Percentiles rank a stretch among this genome's conserved stretches.
These are phyloP conservation scores for Xenentodon cancila DNA, from an alignment of 2,797 vertebrate species.

Conservation along the genomic window DNA sequence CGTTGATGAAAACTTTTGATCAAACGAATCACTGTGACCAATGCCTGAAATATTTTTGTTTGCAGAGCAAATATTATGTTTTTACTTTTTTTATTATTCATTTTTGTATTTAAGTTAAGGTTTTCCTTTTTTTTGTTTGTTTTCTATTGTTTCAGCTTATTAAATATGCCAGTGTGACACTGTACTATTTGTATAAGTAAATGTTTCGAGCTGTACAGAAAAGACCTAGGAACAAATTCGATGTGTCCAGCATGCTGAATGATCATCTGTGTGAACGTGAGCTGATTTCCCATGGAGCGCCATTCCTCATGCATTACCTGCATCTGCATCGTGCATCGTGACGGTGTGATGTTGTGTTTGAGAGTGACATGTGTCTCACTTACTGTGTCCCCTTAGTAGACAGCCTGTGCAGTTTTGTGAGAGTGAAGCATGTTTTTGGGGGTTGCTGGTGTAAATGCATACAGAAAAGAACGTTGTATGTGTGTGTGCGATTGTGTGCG, in stretches of 20 bases:
- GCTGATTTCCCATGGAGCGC: conserved; percentile 74
- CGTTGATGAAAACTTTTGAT: conserved; percentile 86
- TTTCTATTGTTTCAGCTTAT: conserved; percentile 72
- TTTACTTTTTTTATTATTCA: conserved; percentile 76
- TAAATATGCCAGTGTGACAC: conserved; percentile 82
- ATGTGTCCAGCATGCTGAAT: conserved; percentile 92
- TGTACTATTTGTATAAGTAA: conserved; percentile 87
- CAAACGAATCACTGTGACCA: conserved; percentile 98
- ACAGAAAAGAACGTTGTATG: conserved; percentile 52
- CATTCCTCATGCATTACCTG: conserved; percentile 75
- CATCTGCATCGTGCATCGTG: conserved; percentile 85
- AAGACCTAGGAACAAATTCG: conserved; percentile 89
- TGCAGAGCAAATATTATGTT: conserved; percentile 66
- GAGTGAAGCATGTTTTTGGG: conserved; percentile 83
- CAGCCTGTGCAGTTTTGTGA: conserved; percentile 91
- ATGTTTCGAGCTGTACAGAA: conserved; percentile 91
- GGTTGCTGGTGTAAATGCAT: conserved; percentile 71
- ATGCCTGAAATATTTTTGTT: conserved; percentile 80
- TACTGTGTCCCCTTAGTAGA: conserved; percentile 88
- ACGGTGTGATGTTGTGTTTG: conserved; percentile 88
- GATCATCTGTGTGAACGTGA: conserved; percentile 81
- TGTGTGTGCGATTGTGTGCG: conserved; percentile 6
- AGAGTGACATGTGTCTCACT: conserved; percentile 88
- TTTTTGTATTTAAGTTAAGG: conserved; percentile 71
- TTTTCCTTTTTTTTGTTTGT: conserved; percentile 63